Evolutionary conservation across 92 coral and sea anemone species (phyloP).

Genomic region (Blastomussa wellsi): DNA sequence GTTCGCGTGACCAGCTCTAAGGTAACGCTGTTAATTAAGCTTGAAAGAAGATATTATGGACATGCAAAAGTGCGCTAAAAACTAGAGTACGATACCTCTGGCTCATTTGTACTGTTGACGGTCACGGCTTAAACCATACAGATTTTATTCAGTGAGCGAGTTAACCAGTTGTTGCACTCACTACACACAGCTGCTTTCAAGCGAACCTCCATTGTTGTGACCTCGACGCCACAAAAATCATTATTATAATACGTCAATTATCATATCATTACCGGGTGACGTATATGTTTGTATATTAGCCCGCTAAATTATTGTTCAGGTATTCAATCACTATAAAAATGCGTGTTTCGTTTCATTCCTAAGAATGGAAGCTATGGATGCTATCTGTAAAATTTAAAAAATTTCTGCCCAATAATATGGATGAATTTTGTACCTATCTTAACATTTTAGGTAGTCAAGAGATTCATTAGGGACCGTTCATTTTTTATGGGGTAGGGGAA

Average conservation of each 20-base stretch:
- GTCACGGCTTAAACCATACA: neutral
- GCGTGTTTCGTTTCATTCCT: constrained; percentile 13
- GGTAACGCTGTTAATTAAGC: constrained; percentile 25
- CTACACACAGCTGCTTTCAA: neutral
- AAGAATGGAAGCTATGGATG: neutral
- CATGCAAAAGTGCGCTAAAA: neutral
- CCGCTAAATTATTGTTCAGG: neutral
- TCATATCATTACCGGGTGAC: constrained; percentile 23
- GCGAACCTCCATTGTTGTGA: neutral
- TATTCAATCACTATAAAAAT: neutral
- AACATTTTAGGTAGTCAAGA: too few species aligned
- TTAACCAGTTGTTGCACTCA: neutral
- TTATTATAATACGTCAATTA: neutral
- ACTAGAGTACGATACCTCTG: constrained; percentile 5
- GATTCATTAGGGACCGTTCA: too few species aligned
- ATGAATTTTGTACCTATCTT: too few species aligned
- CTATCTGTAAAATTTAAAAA: neutral
- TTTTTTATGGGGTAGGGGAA: too few species aligned
- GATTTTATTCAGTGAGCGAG: neutral
- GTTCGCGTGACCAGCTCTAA: constrained; percentile 21
- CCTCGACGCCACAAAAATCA: constrained; percentile 1
- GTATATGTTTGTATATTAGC: constrained; percentile 3
- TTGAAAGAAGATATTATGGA: neutral
- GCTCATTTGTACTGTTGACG: constrained; percentile 10
- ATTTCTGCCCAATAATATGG: neutral